A percentile compares a stretch with the other conserved stretches of the same genome.
Evolutionary conservation across 2,113 vertebrate species (phyloP).

Genomic region (Paedocypris sp.): DNA sequence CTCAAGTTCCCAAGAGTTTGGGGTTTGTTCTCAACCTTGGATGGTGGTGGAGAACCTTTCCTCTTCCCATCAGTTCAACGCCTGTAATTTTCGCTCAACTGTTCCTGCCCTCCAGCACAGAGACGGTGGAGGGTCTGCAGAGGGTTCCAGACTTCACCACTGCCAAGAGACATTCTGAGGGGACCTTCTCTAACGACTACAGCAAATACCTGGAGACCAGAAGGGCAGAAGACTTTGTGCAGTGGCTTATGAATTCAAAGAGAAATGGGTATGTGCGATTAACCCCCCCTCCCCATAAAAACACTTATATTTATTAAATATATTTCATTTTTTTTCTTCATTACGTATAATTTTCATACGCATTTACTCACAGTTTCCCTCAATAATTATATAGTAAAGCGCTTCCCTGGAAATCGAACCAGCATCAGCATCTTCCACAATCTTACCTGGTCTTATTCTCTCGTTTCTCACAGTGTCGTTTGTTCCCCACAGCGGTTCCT

Average conservation of each 20-base stretch:
- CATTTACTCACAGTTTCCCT: too few species aligned
- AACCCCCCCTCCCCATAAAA: too few species aligned
- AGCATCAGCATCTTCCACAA: too few species aligned
- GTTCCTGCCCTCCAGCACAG: conserved; percentile 44
- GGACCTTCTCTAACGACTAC: conserved; percentile 95
- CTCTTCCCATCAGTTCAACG: not conserved
- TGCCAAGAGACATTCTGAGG: conserved; percentile 89
- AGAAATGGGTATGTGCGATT: conserved; percentile 71
- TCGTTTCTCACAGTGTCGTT: not conserved
- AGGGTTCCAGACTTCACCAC: conserved; percentile 59
- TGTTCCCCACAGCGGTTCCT: conserved; percentile 52
- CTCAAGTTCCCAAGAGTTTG: too few species aligned
- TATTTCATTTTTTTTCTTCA: too few species aligned
- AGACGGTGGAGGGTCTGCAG: conserved; percentile 59
- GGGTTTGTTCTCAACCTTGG: too few species aligned
- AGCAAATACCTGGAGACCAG: conserved; percentile 91
- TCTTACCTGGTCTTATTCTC: too few species aligned
- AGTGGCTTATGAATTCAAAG: conserved; percentile 92
- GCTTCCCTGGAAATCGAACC: too few species aligned
- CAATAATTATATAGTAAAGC: too few species aligned
- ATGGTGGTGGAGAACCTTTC: not conserved
- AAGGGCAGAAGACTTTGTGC: conserved; percentile 85
- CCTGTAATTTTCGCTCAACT: too few species aligned
- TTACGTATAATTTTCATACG: too few species aligned
- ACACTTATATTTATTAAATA: too few species aligned